phyloP scores from a whole-genome alignment of 2,888 invertebrate genomes.

The Hypselothyrea guttata region DNA sequence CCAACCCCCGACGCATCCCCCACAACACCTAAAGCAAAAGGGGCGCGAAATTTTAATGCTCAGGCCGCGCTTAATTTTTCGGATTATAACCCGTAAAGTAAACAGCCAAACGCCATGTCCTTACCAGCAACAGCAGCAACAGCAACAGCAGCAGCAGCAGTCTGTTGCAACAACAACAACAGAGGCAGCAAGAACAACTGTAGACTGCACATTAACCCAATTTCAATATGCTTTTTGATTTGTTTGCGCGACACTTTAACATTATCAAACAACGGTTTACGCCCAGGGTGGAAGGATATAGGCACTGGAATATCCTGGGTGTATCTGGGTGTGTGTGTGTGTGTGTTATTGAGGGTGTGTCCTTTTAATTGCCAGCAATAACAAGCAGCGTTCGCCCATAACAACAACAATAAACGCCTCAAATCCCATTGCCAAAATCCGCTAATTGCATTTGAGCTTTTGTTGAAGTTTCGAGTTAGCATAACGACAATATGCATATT shows the following conservation, averaged over 20 bases:
- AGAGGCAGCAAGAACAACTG: slow-evolving; percentile 18
- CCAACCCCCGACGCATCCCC: too few relatives aligned
- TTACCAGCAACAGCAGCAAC: slow-evolving; percentile 29
- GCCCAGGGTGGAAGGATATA: slow-evolving; percentile 13
- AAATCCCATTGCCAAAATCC: slow-evolving; percentile 65
- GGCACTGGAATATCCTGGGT: neutral
- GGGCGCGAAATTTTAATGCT: slow-evolving; percentile 69
- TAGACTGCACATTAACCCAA: slow-evolving; percentile 74
- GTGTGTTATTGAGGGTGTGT: slow-evolving; percentile 32
- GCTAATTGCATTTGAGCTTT: slow-evolving; percentile 68
- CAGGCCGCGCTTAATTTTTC: slow-evolving; percentile 75
- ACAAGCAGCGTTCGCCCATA: slow-evolving; percentile 63
- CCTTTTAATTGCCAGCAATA: slow-evolving; percentile 70
- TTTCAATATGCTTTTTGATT: slow-evolving; percentile 80
- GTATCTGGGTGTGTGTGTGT: slow-evolving; percentile 5
- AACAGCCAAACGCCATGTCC: slow-evolving; percentile 63
- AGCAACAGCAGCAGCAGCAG: slow-evolving; percentile 34
- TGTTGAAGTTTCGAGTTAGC: slow-evolving; percentile 38
- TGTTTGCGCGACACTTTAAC: slow-evolving; percentile 81
- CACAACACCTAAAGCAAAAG: neutral
- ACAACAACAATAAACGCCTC: slow-evolving; percentile 47
- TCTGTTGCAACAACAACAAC: slow-evolving; percentile 18
- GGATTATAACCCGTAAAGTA: slow-evolving; percentile 77
- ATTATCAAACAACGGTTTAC: slow-evolving; percentile 79
- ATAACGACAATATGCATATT: slow-evolving; percentile 28